Evolutionary conservation across 30 jellyfish, hydroid and myxozoan genomes (phyloP), one percentile per base, ranked within the genome.

Genomic region (Pseudorhiza aurosa): DNA sequence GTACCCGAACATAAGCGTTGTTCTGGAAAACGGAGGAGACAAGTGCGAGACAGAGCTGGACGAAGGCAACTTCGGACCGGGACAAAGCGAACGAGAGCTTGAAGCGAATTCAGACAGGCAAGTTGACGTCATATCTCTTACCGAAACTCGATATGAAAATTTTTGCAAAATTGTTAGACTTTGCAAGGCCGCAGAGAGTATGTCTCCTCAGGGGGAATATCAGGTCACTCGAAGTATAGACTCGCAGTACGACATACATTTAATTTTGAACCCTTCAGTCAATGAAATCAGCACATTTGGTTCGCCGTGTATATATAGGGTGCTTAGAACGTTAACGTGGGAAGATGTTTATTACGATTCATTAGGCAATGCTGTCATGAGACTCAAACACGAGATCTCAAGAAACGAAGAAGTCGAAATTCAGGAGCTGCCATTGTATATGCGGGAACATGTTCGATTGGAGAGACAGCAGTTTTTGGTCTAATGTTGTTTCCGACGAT

Each of bases 291-390:
- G 2, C 39, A 24, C 22, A 12, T 75, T 10, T 28, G 88, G 78
- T 35, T 32, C 24, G 28, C 81, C 89, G n/a, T 77, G 89, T 74
- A 77, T 77, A 62, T 35, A 62, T 15, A 77, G 45, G 44, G 75
- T 77, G 30, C 73, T 77, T 3, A 64, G 56, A 68, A 58, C 89
- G 28, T 26, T 77, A 59, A 77, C 74, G 37, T 77, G 89, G 89
- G 72, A 77, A 60, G 89, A 77, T 42, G 29, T 56, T 2, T 58
- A 32, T 19, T 64, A 27, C 21, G 89, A 77, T 30, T 77, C 89
- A 8, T 26, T 77, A 15, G 89, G 81, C 22, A 58, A 64, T 30
- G 70, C 27, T 26, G 89, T 62, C 19, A 46, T 63, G 81, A 77
- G 55, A 44, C 37, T 64, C 74, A 60, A 51, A 49, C 82, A 77